phyloP scores from a whole-genome alignment of 2,797 vertebrate species.

The Notolabrus celidotus region DNA sequence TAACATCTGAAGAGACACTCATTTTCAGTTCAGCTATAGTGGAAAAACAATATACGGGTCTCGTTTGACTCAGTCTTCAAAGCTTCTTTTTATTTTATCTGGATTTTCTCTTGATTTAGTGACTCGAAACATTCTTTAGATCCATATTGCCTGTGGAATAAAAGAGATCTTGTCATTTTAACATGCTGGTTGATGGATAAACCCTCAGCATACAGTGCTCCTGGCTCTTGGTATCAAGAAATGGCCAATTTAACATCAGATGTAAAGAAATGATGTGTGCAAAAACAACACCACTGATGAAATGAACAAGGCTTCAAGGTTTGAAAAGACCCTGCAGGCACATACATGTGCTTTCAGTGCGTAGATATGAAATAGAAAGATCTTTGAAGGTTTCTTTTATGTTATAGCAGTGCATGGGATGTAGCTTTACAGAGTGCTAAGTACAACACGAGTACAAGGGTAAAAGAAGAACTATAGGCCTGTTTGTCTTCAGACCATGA shows the following conservation, averaged over 20 bases:
- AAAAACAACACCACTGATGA: conserved; percentile 32
- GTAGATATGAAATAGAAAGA: conserved; percentile 19
- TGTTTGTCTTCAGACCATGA: too few species aligned
- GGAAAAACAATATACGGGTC: background rate
- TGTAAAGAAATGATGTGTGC: conserved; percentile 37
- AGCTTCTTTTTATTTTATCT: conserved; percentile 16
- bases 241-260: conserved; percentile 63
- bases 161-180: conserved; percentile 46
- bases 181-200: conserved; percentile 50
- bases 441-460: background rate
- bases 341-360: conserved; percentile 27
- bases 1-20: background rate
- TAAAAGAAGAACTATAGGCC: background rate
- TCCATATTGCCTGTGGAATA: conserved; percentile 12
- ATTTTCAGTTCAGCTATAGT: background rate
- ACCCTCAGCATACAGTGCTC: conserved; percentile 7
- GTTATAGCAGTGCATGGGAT: background rate
- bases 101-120: conserved; percentile 22
- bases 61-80: conserved; percentile 14
- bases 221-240: conserved; percentile 21
- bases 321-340: conserved; percentile 50
- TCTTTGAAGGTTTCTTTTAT: conserved; percentile 15
- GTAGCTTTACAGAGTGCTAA: background rate
- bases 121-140: conserved; percentile 7
- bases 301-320: conserved; percentile 32